Evolutionary conservation across 2,797 vertebrate genomes (phyloP), one percentile per base, ranked within the genome.

Genomic region (Pangasius mekongensis): DNA sequence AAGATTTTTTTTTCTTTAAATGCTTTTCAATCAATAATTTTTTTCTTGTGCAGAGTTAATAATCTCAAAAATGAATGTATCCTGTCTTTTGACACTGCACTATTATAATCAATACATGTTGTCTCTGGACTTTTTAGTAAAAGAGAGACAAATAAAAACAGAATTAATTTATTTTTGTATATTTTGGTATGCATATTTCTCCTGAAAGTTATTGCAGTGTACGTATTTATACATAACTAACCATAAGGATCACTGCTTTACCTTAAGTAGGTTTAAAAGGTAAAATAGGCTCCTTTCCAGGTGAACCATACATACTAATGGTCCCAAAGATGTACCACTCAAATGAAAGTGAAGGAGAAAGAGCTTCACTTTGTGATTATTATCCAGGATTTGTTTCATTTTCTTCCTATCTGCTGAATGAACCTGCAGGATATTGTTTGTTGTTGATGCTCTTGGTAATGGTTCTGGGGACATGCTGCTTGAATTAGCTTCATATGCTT

Each of bases 401-500:
- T 69, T 36, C 30, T 5, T 39, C 22, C 33, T 3, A 39, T 71
- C 2, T 71, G 36, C 69, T 39, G 69, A 69, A 22, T 22, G 16
- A 71, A 8, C 36, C 6, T 8, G 36, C 36, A 78, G 16, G 16
- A 54, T 54, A 78, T 52, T 24, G 24, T 24, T 39, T 80, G 7
- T 56, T 74, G 73, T 86, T 90, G 60, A 52, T 87, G 24, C 84
- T 88, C 36, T 58, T 56, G 69, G 33, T 20, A 30, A 9, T 78
- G 52, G 36, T 78, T 86, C 71, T 0, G 39, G 83, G 73, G 86
- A 86, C 66, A 66, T 86, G 84, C 64, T 71, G 36, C 77, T 66
- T 87, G 58, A 89, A 89, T 89, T 78, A 84, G 60, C 86, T 90
- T 67, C 33, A 78, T 87, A 83, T 86, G 67, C 71, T 64, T 84